These are phyloP conservation scores for Caenorhabditis plicata DNA, from an alignment of 2,888 invertebrate species.

Conservation along the genomic window DNA sequence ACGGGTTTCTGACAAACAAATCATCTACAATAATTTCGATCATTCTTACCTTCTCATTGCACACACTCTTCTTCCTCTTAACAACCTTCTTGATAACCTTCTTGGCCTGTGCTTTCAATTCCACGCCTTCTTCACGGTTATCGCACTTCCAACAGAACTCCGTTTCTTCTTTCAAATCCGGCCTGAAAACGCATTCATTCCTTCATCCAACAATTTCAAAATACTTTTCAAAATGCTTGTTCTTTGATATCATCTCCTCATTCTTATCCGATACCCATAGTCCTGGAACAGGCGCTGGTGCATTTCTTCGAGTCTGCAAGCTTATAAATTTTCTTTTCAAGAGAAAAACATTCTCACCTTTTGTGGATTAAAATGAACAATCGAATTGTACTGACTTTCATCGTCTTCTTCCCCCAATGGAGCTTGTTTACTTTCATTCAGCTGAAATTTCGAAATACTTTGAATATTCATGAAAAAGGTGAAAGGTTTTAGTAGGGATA, in stretches of 20 bases:
- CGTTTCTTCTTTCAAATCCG: constrained; percentile 25
- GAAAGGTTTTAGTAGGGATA: neutral
- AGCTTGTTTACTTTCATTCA: too few relatives aligned
- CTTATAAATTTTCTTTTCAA: neutral
- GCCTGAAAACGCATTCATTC: neutral
- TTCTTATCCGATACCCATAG: constrained; percentile 47
- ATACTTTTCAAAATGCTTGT: constrained; percentile 51
- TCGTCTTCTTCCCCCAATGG: too few relatives aligned
- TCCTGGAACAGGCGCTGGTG: constrained; percentile 53
- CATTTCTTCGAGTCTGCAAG: constrained; percentile 15
- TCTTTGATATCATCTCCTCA: constrained; percentile 50
- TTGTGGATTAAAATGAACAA: constrained; percentile 54
- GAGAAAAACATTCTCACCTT: constrained; percentile 12
- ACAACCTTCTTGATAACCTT: neutral
- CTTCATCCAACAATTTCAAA: too few relatives aligned
- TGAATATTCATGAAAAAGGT: too few relatives aligned
- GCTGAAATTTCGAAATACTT: too few relatives aligned
- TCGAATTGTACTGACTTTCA: constrained; percentile 58
- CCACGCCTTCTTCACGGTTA: neutral
- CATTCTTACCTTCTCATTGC: constrained; percentile 1
- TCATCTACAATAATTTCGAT: neutral
- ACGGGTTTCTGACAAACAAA: neutral
- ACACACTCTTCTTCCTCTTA: neutral
- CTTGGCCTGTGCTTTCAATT: neutral
- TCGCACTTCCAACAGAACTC: constrained; percentile 16